Evolutionary conservation across 2,797 vertebrate species (phyloP), one percentile per base, ranked within the genome.

Genomic region (Ceryle rudis): DNA sequence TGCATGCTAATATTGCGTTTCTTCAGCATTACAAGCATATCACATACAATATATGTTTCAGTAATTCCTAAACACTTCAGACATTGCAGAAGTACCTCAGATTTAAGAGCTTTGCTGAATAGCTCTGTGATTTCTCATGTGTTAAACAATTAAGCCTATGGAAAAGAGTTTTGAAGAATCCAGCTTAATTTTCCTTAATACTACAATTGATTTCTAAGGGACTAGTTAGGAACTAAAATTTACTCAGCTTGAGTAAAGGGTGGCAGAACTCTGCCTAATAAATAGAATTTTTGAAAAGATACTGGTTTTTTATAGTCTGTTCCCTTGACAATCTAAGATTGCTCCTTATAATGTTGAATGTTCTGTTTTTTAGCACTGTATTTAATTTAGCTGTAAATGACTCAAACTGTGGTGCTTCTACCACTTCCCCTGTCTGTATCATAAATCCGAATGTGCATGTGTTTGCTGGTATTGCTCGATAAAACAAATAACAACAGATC

Each of bases 401-500:
- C 61, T 83, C 49, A 54, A 88, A 86, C 46, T 90, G 51, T 94
- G 29, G 78, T 82, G 79, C 46, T 95, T 96, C 64, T 81, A 73
- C 90, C 55, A 87, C 75, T 97, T 93, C 64, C 55, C 33, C 11
- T 44, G 64, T 60, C 11, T 65, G 4, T 66, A 79, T 87, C 78
- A 95, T 97, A 97, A 97, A 96, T 97, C 90, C 92, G 82, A 95
- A 47, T 37, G 31, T 70, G 31, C 67, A 44, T 80, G 61, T 57
- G 41, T 89, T 97, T 91, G 18, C 25, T 94, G 51, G 26, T 84
- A 93, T 51, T 89, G 65, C 88, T 96, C 18, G 7, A 92, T 95
- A 95, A 97, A 97, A 91, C 64, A 95, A 83, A 89, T 86, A 96
- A 83, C 35, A 96, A 65, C 74, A 92, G 46, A 94, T 39, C 83